These are phyloP conservation scores for Sebastes elongatus DNA, from an alignment of 2,797 vertebrate genomes.

Conservation along the genomic window DNA sequence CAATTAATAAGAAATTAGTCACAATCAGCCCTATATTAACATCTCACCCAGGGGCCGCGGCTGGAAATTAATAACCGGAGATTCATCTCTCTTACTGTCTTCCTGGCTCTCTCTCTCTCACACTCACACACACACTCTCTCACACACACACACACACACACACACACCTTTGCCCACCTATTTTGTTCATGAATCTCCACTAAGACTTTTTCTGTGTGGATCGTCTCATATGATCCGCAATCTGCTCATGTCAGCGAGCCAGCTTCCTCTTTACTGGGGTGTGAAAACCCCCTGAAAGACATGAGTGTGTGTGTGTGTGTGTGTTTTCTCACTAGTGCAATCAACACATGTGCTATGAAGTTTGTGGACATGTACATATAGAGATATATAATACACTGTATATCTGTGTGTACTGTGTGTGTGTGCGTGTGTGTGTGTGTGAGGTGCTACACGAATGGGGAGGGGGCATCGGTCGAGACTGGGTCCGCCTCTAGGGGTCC, in stretches of 20 bases:
- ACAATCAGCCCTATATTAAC: slow-evolving; percentile 83
- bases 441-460: slow-evolving; percentile 64
- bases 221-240: slow-evolving; percentile 80
- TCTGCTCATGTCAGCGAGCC: slow-evolving; percentile 83
- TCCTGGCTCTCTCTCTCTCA: slow-evolving; percentile 55
- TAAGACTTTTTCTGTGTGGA: slow-evolving; percentile 75
- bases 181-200: slow-evolving; percentile 75
- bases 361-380: slow-evolving; percentile 19
- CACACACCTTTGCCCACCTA: slow-evolving; percentile 77
- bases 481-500: slow-evolving; percentile 84
- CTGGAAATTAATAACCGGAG: slow-evolving; percentile 83
- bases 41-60: slow-evolving; percentile 81
- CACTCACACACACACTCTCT: slow-evolving; percentile 20
- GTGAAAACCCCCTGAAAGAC: slow-evolving; percentile 80
- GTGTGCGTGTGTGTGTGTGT: slow-evolving; percentile 6
- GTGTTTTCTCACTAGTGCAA: slow-evolving; percentile 15
- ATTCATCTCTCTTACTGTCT: slow-evolving; percentile 81
- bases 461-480: slow-evolving; percentile 72
- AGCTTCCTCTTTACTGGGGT: slow-evolving; percentile 81
- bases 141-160: slow-evolving; percentile 40
- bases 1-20: slow-evolving; percentile 87
- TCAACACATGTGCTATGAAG: slow-evolving; percentile 26
- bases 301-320: slow-evolving; percentile 30
- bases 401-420: slow-evolving; percentile 10
- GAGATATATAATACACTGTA: slow-evolving; percentile 34